Evolutionary conservation across 2,888 invertebrate genomes (phyloP).

Genomic region (Cantharis nigra): DNA sequence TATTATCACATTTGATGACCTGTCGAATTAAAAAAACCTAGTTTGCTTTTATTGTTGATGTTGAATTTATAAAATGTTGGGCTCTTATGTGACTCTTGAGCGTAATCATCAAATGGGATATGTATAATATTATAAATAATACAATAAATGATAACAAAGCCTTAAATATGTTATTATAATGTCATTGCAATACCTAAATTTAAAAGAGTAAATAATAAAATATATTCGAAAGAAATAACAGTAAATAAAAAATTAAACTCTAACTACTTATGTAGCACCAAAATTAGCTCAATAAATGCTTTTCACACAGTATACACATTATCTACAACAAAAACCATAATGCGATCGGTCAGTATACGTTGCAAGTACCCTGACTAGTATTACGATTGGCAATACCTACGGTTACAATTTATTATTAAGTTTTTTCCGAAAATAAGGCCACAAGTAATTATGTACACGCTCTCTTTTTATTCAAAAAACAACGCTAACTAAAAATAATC

Average conservation of each 20-base stretch:
- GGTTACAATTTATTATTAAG: conserved; percentile 9
- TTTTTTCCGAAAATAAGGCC: conserved; percentile 27
- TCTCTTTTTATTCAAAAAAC: neutral
- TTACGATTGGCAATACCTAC: conserved; percentile 7
- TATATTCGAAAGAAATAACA: conserved; percentile 20
- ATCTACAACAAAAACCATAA: conserved; percentile 44
- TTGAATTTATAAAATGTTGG: neutral
- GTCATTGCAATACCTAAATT: conserved; percentile 10
- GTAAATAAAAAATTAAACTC: conserved; percentile 37
- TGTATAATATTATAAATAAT: conserved; percentile 23
- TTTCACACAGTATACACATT: conserved; percentile 49
- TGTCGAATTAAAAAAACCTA: neutral
- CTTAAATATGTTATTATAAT: conserved; percentile 11
- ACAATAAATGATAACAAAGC: conserved; percentile 20
- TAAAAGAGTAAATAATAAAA: conserved; percentile 6
- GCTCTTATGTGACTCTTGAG: neutral
- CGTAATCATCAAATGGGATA: neutral
- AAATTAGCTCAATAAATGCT: conserved; percentile 55
- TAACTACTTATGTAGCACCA: conserved; percentile 54
- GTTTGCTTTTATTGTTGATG: neutral
- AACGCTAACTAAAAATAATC: neutral
- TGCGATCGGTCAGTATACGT: conserved; percentile 36
- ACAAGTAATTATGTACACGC: neutral
- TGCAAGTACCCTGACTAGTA: conserved; percentile 35
- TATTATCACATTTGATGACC: neutral